Conservation (phyloP, 2,113 vertebrate species). For the Vulpes lagopus region DNA sequence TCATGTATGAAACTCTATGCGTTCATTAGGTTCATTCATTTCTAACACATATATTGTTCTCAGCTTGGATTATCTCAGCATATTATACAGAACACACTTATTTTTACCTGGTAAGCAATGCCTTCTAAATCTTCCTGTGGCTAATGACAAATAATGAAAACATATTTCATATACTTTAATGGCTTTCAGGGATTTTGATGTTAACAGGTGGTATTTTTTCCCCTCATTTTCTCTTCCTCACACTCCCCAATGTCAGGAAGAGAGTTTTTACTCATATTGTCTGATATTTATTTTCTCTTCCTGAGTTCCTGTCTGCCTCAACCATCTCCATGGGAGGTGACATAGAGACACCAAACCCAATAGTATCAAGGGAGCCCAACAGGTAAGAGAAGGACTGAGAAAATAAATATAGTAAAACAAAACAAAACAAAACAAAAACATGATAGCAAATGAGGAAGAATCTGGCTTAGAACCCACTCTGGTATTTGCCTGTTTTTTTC, state of each 20-base stretch:
- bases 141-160: not conserved
- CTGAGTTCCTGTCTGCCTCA: not conserved
- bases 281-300: not conserved
- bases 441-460: not conserved
- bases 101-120: not conserved
- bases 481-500: not conserved
- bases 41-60: not conserved
- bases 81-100: not conserved
- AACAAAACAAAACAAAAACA: not conserved
- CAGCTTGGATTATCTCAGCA: not conserved
- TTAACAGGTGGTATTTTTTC: not conserved
- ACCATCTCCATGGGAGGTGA: not conserved
- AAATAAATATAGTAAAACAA: not conserved
- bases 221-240: not conserved
- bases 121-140: not conserved
- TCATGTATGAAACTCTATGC: not conserved
- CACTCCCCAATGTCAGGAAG: not conserved
- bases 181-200: not conserved
- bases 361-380: not conserved
- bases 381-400: not conserved
- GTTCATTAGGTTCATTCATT: not conserved
- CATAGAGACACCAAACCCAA: not conserved
- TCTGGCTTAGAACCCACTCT: not conserved
- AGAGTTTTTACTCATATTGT: not conserved
- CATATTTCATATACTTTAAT: not conserved